These are phyloP conservation scores for Lysandra coridon DNA, from an alignment of 2,888 invertebrate genomes.

Conservation along the genomic window DNA sequence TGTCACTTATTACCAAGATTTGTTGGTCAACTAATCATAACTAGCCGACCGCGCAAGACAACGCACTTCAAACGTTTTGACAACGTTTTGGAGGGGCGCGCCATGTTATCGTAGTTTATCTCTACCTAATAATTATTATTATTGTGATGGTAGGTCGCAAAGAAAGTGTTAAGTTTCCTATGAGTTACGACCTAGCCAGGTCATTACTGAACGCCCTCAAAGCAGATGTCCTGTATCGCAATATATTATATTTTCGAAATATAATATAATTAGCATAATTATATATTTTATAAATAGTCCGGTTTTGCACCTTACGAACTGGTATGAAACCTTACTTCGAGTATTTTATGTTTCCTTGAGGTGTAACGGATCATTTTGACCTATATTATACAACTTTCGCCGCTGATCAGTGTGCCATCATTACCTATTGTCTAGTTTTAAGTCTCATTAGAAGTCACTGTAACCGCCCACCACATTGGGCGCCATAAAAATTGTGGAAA, in stretches of 20 bases:
- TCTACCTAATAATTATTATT: too few relatives aligned
- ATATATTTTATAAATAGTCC: conserved; percentile 26
- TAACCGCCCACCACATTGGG: background rate
- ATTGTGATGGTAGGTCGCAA: background rate
- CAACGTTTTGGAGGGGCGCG: too few relatives aligned
- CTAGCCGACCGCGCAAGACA: too few relatives aligned
- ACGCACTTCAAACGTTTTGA: too few relatives aligned
- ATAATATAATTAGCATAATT: conserved; percentile 24
- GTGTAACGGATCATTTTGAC: conserved; percentile 24
- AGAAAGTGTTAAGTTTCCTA: background rate
- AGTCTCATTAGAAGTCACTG: background rate
- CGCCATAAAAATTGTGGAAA: too few relatives aligned
- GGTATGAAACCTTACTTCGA: conserved; percentile 1
- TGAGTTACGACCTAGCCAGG: background rate
- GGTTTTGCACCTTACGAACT: conserved; percentile 29
- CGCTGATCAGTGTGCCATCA: background rate
- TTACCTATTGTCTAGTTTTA: conserved; percentile 5
- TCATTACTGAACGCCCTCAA: conserved; percentile 6
- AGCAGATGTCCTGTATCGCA: conserved; percentile 26
- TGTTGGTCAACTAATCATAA: too few relatives aligned
- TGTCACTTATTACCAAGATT: too few relatives aligned
- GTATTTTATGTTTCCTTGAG: conserved; percentile 12
- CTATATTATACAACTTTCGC: conserved; percentile 18
- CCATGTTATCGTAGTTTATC: too few relatives aligned
- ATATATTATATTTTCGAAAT: background rate